Evolutionary conservation across 2,888 invertebrate species (phyloP), one percentile per base, ranked within the genome.

Genomic region (Eubasilissa splendida): DNA sequence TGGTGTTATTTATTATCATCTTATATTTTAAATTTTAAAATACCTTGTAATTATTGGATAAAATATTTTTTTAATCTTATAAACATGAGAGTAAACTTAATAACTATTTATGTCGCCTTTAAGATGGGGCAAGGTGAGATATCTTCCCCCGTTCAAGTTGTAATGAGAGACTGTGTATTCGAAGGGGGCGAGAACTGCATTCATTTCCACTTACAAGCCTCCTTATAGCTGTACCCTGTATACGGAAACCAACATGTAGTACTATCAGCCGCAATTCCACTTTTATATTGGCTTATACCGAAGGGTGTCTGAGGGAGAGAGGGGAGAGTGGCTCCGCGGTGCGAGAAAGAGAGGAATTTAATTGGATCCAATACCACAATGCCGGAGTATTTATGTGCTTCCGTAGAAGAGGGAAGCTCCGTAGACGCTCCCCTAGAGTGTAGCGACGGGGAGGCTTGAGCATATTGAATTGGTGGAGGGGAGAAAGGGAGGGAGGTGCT

Each of bases 201-300:
- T 65, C 59, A 65, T 52, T 65, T 53, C 76, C 52, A 63, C 76
- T 65, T 65, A 65, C 76, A 76, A 76, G 31, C 31, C 63, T 22
- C 54, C 53, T 65, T 63, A 63, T 53, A 54, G 54, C 12, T 8
- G 33, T 65, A 33, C 59, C 31, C n/a, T 14, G 42, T 59, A 68
- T 50, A 52, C 68, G 59, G 50, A 59, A 14, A 74, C 59, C 12
- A n/a, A n/a, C 60, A 50, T 4, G 3, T 22, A 73, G 42, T 59
- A 74, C 50, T 59, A 59, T 33, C 59, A 59, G 74, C 42, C 33
- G 63, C 76, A 65, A 76, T 76, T 63, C 53, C 76, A 65, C 63
- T 76, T 76, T 63, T 74, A 74, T 74, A 74, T 74, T 73, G 73
- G 71, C 71, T 78, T 65, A n/a, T 65, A 70, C 68, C 42, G 77